Evolutionary conservation across 2,113 vertebrate species (phyloP), one percentile per base, ranked within the genome.

Genomic region (Coryphaenoides rupestris): DNA sequence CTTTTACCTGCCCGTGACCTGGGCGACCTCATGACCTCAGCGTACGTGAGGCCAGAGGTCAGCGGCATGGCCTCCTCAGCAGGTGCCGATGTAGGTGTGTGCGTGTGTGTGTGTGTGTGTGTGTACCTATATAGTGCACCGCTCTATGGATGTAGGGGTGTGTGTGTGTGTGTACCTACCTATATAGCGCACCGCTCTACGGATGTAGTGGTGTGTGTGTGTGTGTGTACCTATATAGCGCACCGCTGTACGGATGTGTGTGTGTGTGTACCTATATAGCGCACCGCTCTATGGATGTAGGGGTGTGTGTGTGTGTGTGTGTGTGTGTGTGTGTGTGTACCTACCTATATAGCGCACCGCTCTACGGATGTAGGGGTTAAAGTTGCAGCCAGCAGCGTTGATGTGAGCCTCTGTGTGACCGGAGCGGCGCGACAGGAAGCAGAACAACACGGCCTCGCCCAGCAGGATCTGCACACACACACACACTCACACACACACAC

Each of bases 291-390:
- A 6, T 26, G 24, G 24, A 26, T 3, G 24, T 26, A 6, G 24
- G 6, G 24, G 24, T 26, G 24, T 26, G 6, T 3, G 33, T 40
- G 33, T 40, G 33, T 7, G 56, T 28, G 56, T 5, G 13, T 2
- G 23, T 45, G 58, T 58, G 56, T 2, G 58, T 19, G 45, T 7
- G 55, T 49, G 52, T 54, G 55, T 79, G 52, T 70, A 62, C 87
- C 67, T 84, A 99, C 97, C 96, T 84, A 98, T 94, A 63, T 98
- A 99, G 87, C 95, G 92, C 46, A 99, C 96, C 0, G 96, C 94
- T 85, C 97, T 91, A 79, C 97, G 91, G 46, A 98, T 95, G 78
- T 97, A 98, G 60, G 97, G 98, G 87, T 98, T 99, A 90, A 99
- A 99, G 88, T 95, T 98, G 81, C 97, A 99, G 84, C 96, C 95